These are phyloP conservation scores for Semotilus atromaculatus DNA, from an alignment of 2,797 vertebrate species.

Conservation along the genomic window DNA sequence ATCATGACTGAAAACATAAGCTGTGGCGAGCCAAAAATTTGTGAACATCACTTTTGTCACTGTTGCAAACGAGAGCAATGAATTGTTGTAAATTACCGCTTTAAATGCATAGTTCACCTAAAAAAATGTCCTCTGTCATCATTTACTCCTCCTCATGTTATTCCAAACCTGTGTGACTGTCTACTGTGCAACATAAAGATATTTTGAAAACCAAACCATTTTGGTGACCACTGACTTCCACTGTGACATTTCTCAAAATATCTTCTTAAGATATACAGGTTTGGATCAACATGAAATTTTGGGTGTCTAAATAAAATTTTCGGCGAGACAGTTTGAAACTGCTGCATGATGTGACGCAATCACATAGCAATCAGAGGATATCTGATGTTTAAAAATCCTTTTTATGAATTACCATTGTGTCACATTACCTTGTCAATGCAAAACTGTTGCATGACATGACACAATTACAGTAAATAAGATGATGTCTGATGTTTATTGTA, in stretches of 20 bases:
- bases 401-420: neutral
- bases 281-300: neutral
- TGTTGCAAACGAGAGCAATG: neutral
- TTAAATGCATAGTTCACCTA: neutral
- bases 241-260: neutral
- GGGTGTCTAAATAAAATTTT: neutral
- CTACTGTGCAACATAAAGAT: neutral
- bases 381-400: neutral
- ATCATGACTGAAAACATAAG: slow-evolving; percentile 51
- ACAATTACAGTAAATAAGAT: neutral
- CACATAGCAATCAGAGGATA: neutral
- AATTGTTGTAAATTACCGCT: neutral
- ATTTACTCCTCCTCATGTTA: neutral
- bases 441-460: neutral
- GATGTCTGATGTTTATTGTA: neutral
- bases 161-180: neutral
- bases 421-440: neutral
- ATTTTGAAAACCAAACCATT: neutral
- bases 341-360: neutral
- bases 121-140: neutral
- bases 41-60: neutral
- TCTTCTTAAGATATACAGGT: neutral
- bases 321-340: neutral
- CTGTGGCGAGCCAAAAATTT: slow-evolving; percentile 9
- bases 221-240: neutral